Conservation (phyloP, 2,113 vertebrate genomes). For the Amazona vittata region DNA sequence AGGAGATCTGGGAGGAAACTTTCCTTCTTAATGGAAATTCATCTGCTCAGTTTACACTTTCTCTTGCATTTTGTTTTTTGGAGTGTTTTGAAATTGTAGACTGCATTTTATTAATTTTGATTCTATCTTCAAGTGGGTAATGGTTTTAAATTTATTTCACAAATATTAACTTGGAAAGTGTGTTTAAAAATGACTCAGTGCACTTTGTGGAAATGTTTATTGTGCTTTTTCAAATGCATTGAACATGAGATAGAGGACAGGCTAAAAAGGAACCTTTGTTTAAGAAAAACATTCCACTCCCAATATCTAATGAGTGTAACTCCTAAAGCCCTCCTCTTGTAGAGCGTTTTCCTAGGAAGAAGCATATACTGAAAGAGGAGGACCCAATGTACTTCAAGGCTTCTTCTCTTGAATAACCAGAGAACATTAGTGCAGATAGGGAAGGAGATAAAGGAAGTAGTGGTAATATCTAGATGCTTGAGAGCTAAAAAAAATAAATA, state of each 20-base stretch:
- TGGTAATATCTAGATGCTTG: not conserved
- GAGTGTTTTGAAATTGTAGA: not conserved
- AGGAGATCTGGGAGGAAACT: not conserved
- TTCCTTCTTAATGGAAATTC: not conserved
- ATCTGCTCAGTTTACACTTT: not conserved
- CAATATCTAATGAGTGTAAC: not conserved
- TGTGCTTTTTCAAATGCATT: constrained; percentile 1
- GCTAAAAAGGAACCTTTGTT: constrained; percentile 29
- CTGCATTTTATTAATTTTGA: not conserved
- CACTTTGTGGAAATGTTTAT: not conserved
- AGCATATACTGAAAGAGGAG: not conserved
- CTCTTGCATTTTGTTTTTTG: not conserved
- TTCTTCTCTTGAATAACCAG: not conserved
- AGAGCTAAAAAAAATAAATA: not conserved
- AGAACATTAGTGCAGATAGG: not conserved
- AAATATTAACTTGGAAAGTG: constrained; percentile 1
- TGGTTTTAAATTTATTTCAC: not conserved
- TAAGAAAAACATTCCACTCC: not conserved
- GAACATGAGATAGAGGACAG: not conserved
- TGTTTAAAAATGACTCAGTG: not conserved
- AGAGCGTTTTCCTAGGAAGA: not conserved
- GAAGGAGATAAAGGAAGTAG: not conserved
- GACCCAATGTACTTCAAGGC: not conserved
- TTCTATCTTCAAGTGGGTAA: not conserved
- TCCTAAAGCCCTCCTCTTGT: not conserved